Percentiles rank a stretch among this genome's conserved stretches.
Conservation (phyloP, 2,888 invertebrate genomes). For the Bembecia ichneumoniformis region DNA sequence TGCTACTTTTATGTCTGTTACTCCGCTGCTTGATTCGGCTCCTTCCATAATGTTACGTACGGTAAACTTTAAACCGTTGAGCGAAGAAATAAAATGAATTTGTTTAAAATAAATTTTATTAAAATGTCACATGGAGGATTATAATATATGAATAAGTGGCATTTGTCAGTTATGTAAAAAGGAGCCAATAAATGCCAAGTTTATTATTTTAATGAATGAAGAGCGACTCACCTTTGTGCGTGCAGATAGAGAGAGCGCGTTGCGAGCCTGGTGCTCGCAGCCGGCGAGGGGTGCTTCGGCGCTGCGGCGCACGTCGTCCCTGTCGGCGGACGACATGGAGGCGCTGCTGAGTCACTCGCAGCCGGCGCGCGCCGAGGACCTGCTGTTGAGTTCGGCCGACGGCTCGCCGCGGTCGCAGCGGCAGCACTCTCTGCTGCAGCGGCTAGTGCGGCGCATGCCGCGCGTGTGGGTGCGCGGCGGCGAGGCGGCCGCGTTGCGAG, state of each 20-base stretch:
- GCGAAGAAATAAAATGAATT: too few species aligned
- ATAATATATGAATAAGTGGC: too few species aligned
- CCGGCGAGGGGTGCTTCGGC: constrained; percentile 17
- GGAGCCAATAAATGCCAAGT: too few species aligned
- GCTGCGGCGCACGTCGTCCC: constrained; percentile 6
- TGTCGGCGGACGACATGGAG: constrained; percentile 46
- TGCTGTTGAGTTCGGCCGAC: constrained; percentile 70
- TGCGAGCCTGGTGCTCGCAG: constrained; percentile 30
- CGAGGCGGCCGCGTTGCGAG: constrained; percentile 76
- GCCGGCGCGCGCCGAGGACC: constrained; percentile 85
- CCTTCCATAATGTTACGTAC: too few species aligned
- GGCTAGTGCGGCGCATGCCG: constrained; percentile 91
- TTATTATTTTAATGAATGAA: too few species aligned
- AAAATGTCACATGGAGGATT: too few species aligned
- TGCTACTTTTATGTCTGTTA: too few species aligned
- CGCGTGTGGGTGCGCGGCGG: constrained; percentile 87
- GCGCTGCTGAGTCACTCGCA: constrained; percentile 86
- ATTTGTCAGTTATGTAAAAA: too few species aligned
- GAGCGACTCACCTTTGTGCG: too few species aligned
- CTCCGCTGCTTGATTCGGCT: too few species aligned
- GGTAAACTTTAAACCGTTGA: too few species aligned
- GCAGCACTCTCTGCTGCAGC: constrained; percentile 70
- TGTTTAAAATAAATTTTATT: too few species aligned
- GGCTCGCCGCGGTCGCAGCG: constrained; percentile 29
- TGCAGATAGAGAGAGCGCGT: constrained; percentile 1